phyloP scores from a whole-genome alignment of 2,888 invertebrate species.

The Nomada ruficornis region DNA sequence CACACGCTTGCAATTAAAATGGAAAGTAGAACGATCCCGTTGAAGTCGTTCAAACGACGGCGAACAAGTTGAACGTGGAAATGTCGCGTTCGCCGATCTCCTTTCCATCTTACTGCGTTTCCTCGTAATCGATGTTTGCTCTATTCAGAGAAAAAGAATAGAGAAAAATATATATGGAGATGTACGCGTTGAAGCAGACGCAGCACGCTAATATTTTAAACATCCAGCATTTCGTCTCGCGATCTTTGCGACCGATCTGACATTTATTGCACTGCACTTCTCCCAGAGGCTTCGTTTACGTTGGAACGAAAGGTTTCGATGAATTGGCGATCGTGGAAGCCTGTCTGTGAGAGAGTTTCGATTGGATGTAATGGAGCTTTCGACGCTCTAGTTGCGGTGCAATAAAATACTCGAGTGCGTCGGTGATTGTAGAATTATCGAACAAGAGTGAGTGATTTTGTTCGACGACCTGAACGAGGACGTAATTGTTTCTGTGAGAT shows the following conservation, averaged over 20 bases:
- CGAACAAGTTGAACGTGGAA: conserved; percentile 1
- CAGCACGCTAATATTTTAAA: background rate
- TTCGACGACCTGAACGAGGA: too few species aligned
- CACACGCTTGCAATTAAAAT: conserved; percentile 44
- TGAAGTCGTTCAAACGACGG: conserved; percentile 3
- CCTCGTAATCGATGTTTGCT: too few species aligned
- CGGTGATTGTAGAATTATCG: too few species aligned
- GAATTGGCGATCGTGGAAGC: background rate
- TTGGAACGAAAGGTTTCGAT: background rate
- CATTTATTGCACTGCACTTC: conserved; percentile 22
- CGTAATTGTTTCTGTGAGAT: too few species aligned
- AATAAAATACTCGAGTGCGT: too few species aligned
- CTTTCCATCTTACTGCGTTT: conserved; percentile 22
- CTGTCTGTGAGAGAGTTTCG: background rate
- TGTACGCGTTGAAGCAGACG: conserved; percentile 23
- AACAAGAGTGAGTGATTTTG: too few species aligned
- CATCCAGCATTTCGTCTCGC: conserved; percentile 34
- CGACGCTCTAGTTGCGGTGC: background rate
- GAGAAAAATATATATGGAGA: background rate
- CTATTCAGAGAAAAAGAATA: too few species aligned
- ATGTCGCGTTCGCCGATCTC: conserved; percentile 39
- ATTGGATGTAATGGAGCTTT: background rate
- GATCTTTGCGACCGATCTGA: conserved; percentile 40
- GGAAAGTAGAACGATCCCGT: conserved; percentile 45
- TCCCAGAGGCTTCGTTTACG: background rate